phyloP scores from a whole-genome alignment of 2,888 invertebrate species.

The Boloria selene region DNA sequence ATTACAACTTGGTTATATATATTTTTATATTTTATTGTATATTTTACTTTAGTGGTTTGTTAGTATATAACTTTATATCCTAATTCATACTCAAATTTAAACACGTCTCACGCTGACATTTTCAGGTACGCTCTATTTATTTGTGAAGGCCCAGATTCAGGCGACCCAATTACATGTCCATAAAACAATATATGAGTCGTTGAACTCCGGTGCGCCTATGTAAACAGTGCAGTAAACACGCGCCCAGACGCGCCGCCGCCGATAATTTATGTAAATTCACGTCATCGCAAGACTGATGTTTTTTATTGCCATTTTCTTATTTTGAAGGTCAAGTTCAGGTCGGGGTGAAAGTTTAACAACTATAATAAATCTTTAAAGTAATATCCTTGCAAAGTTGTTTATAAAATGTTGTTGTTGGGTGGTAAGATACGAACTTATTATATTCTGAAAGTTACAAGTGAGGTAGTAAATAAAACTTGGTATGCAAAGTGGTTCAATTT shows the following conservation, averaged over 20 bases:
- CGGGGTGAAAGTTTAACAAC: constrained; percentile 66
- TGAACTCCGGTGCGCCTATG: constrained; percentile 72
- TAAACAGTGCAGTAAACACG: constrained; percentile 75
- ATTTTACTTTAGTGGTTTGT: too few relatives aligned
- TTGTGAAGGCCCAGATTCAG: constrained; percentile 65
- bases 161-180: constrained; percentile 78
- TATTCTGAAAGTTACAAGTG: background rate
- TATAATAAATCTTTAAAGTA: constrained; percentile 51
- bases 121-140: constrained; percentile 51
- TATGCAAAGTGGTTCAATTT: background rate
- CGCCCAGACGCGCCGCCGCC: constrained; percentile 69
- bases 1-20: too few relatives aligned
- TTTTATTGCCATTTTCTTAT: constrained; percentile 74
- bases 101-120: constrained; percentile 13
- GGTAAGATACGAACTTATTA: background rate
- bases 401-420: constrained; percentile 5
- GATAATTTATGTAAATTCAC: constrained; percentile 81
- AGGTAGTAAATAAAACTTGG: background rate
- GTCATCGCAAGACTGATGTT: constrained; percentile 77
- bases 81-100: background rate
- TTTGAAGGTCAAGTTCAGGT: constrained; percentile 79
- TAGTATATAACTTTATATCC: too few relatives aligned
- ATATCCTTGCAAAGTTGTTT: constrained; percentile 28
- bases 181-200: constrained; percentile 78
- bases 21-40: too few relatives aligned